Evolutionary conservation across 2,113 vertebrate species (phyloP).

Genomic region (Hemiprocne comata): DNA sequence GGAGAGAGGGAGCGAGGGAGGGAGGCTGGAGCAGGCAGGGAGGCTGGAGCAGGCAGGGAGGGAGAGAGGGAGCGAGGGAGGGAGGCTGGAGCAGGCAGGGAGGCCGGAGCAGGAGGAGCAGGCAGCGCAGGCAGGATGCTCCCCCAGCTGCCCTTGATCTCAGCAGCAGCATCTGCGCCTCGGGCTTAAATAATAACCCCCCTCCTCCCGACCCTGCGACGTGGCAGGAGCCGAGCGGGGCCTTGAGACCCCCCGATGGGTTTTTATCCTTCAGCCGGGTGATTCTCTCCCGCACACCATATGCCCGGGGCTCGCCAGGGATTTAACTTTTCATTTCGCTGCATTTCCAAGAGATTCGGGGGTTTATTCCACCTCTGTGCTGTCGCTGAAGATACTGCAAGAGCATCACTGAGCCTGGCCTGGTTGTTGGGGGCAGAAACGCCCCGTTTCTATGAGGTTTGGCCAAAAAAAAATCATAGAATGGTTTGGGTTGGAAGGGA

Average conservation of each 20-base stretch:
- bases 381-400: rapidly evolving
- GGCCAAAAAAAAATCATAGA: too few species aligned
- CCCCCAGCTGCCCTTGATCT: background rate
- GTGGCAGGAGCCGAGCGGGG: background rate
- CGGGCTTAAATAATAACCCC: background rate
- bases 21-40: too few species aligned
- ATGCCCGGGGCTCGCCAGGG: constrained; percentile 15
- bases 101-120: too few species aligned
- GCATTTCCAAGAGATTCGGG: background rate
- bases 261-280: constrained; percentile 25
- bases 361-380: background rate
- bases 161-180: background rate
- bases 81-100: too few species aligned
- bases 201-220: background rate
- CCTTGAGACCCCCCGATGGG: background rate
- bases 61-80: too few species aligned
- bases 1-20: too few species aligned
- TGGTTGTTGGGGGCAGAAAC: background rate
- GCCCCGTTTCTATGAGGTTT: background rate
- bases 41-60: too few species aligned
- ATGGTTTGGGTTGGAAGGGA: too few species aligned
- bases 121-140: background rate
- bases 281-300: constrained; percentile 40
- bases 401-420: background rate
- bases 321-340: constrained; percentile 39